Evolutionary conservation across 2,113 vertebrate species (phyloP), one percentile per base, ranked within the genome.

Genomic region (Fulmarus glacialis): DNA sequence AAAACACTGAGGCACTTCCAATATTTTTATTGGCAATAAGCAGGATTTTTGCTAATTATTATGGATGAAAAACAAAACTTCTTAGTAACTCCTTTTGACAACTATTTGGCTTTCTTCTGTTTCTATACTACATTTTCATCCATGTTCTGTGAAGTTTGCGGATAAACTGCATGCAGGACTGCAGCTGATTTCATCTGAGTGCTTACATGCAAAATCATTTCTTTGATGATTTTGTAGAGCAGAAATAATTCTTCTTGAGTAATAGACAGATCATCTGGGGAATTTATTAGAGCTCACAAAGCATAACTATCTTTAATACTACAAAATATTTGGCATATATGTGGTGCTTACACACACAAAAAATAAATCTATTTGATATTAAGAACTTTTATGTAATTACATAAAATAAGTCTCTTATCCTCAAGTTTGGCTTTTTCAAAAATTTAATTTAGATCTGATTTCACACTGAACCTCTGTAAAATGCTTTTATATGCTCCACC

Each of bases 21-120:
- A 20, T 97, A 78, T 97, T 97, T 97, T 92, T 83, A 91, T 0
- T 97, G 97, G 95, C 96, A 93, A 73, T 38, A 32, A 68, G 38
- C 9, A 96, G 42, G 72, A 85, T 30, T 91, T 96, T 97, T 93
- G 64, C 71, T 75, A 97, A 75, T 82, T 82, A 81, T 23, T 73
- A 89, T 0, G 5, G 82, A 43, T 11, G 88, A 81, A 96, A 96
- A 97, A n/a, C 68, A 96, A 74, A 95, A 83, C 32, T 75, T 89
- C 86, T 89, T 30, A 70, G 85, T 95, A 96, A 94, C 38, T 79
- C 62, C 53, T 89, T 88, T 62, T 96, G 91, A 96, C 97, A 97
- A n/a, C 34, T 93, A 30, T 43, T 87, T 97, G 94, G 92, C 87
- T 89, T 96, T 82, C 83, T 73, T 63, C 59, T 68, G 10, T 68